These are phyloP conservation scores for Ichneumon xanthorius DNA, from an alignment of 2,888 invertebrate genomes.

Conservation along the genomic window DNA sequence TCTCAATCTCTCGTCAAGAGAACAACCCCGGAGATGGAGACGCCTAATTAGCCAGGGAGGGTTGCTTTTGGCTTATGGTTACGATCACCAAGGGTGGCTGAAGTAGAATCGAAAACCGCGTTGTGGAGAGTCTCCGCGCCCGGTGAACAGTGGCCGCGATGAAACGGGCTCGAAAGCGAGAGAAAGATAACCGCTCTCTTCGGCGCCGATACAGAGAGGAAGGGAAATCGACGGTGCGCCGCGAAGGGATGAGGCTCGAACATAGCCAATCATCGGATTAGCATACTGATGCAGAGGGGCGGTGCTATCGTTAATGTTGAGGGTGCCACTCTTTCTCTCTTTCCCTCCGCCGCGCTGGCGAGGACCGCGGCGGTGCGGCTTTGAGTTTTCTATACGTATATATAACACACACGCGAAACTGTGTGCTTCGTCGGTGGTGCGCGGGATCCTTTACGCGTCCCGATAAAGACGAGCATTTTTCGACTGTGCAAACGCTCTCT, in stretches of 20 bases:
- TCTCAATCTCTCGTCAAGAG: conserved; percentile 41
- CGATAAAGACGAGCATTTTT: conserved; percentile 60
- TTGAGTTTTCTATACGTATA: conserved; percentile 54
- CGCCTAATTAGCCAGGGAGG: conserved; percentile 84
- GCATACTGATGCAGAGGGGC: conserved; percentile 85
- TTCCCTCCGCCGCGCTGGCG: conserved; percentile 66
- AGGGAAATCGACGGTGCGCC: conserved; percentile 50
- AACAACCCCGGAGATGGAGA: conserved; percentile 54
- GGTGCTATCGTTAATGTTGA: conserved; percentile 82
- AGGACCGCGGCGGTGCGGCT: conserved; percentile 60
- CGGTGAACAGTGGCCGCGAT: conserved; percentile 53
- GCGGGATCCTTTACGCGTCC: conserved; percentile 45
- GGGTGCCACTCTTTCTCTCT: conserved; percentile 79
- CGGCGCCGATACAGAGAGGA: conserved; percentile 61
- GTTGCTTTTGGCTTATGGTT: conserved; percentile 84
- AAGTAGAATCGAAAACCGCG: conserved; percentile 52
- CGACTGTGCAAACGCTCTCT: conserved; percentile 36
- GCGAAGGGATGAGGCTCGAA: conserved; percentile 79
- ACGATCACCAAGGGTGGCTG: conserved; percentile 80
- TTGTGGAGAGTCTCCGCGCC: conserved; percentile 21
- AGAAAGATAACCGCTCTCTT: conserved; percentile 34
- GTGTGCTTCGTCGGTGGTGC: conserved; percentile 53
- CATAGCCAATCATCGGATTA: conserved; percentile 85
- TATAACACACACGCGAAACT: neutral
- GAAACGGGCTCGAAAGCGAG: conserved; percentile 21